A percentile compares a stretch with the other conserved stretches of the same genome.
Conservation (phyloP, 2,888 invertebrate species). For the Ashinkailepas kermadecensis region DNA sequence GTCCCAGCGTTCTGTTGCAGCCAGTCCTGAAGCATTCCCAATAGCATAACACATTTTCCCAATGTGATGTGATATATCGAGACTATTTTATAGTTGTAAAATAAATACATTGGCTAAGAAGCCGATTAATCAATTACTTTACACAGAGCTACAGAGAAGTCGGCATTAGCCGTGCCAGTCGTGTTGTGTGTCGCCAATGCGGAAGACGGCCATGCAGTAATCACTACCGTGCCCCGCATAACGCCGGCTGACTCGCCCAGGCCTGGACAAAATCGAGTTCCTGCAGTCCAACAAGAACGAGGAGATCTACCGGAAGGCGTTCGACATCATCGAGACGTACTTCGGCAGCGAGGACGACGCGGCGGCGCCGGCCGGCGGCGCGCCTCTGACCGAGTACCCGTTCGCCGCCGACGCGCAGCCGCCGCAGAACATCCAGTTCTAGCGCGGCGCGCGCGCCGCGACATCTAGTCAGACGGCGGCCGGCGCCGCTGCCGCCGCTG, state of each 20-base stretch:
- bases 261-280: conserved; percentile 96
- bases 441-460: not conserved
- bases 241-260: conserved; percentile 39
- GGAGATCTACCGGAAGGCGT: conserved; percentile 94
- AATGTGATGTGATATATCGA: too few relatives aligned
- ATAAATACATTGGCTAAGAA: too few relatives aligned
- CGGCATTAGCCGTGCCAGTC: too few relatives aligned
- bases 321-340: conserved; percentile 91
- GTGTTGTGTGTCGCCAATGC: too few relatives aligned
- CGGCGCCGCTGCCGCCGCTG: not conserved
- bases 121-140: too few relatives aligned
- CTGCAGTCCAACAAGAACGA: conserved; percentile 93
- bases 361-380: conserved; percentile 30
- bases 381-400: conserved; percentile 3
- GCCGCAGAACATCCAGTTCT: not conserved
- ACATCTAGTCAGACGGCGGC: conserved; percentile 15
- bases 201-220: too few relatives aligned
- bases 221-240: too few relatives aligned
- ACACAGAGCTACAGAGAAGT: too few relatives aligned
- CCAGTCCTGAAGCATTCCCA: too few relatives aligned
- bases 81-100: too few relatives aligned
- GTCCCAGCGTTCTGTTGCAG: too few relatives aligned
- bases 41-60: too few relatives aligned
- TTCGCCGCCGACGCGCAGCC: not conserved
- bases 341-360: conserved; percentile 70